Evolutionary conservation across 1,140 invertebrate genomes (phyloP).

Genomic region (Asobara japonica): DNA sequence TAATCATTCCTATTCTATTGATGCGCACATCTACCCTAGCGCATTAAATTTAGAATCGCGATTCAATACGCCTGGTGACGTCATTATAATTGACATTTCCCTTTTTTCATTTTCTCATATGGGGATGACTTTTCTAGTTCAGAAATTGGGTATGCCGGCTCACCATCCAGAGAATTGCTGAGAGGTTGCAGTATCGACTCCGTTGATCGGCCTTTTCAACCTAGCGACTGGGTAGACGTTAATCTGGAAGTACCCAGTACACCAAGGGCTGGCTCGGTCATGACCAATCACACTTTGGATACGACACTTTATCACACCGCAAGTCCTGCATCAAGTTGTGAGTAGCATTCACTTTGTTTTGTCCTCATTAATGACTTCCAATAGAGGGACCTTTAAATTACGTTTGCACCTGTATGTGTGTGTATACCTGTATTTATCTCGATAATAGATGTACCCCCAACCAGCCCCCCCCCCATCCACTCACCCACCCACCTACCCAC

Average conservation of each 20-base stretch:
- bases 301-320: conserved; percentile 42
- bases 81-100: no score
- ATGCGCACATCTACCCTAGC: no score
- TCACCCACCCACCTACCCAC: no score
- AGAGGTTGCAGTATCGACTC: conserved; percentile 63
- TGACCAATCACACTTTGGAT: conserved; percentile 60
- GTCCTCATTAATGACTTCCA: background rate
- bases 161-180: conserved; percentile 54
- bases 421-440: no score
- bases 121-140: conserved; percentile 48
- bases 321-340: conserved; percentile 46
- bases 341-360: conserved; percentile 33
- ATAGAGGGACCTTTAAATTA: no score
- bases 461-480: no score
- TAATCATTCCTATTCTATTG: no score
- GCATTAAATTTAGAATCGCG: no score
- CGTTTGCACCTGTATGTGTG: no score
- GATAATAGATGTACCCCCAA: no score
- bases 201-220: conserved; percentile 64
- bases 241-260: conserved; percentile 67
- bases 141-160: conserved; percentile 63
- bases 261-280: conserved; percentile 53
- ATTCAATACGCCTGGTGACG: no score
- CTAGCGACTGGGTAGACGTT: conserved; percentile 69
- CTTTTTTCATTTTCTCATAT: background rate